Base-by-base conservation (phyloP, 2,113 vertebrate genomes). In the Anas platyrhynchos region DNA sequence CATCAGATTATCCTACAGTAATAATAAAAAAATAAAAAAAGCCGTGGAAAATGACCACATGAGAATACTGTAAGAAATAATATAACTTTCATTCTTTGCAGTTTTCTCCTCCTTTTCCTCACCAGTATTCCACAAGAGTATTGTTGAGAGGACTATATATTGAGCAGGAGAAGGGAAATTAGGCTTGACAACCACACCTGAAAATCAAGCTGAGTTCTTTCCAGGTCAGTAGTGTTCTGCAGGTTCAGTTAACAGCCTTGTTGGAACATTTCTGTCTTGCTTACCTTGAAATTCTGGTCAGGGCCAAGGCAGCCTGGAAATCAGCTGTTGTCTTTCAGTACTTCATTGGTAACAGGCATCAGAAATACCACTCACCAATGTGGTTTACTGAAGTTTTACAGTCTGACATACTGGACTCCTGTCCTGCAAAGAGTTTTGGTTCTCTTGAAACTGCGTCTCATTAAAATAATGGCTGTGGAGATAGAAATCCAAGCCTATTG, bases 1-100 rank as follows among this genome's bases (percentile, higher is more conserved):
- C 54, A 86, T 94, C 89, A 90, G 66, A 46, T 78, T 71, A 44
- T 52, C n/a, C 43, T 80, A 54, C 16, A 41, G 22, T 13, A 59
- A 12, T 5, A 48, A 92, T 67, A 72, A 82, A 41, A 41, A 41
- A 41, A 41, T 13, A 41, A 41, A 41, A 41, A 41, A 16, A 79
- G 26, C 6, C 88, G 27, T 56, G 66, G 26, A 81, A 6, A 13
- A 69, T 69, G 41, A 86, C 34, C 8, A 92, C 50, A 48, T 65
- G 23, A 87, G n/a, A 81, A 36, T 73, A 36, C 23, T 26, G 17
- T 68, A 50, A 46, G 91, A 90, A 13, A 58, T 12, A 38, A 61
- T n/a, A 16, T 16, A 78, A 65, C 13, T n/a, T 80, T n/a, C 38
- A 17, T 91, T 81, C 25, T 83, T 72, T 76, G 25, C 21, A n/a